Base-by-base conservation (phyloP, 2,888 invertebrate species). In the Melikaiella ostensackeni region DNA sequence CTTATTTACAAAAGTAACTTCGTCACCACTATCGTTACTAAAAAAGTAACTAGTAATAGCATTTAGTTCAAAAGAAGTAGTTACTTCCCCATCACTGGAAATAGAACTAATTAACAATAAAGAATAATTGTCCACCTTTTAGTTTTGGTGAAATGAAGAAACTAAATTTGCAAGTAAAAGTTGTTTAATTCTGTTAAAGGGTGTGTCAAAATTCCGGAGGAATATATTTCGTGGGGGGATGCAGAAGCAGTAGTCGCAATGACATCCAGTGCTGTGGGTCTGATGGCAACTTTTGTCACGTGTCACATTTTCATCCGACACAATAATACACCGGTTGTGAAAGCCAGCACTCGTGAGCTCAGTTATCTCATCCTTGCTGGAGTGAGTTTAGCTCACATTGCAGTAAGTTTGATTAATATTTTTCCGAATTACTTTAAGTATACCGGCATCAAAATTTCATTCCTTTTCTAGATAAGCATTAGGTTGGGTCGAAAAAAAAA, bases 311-410 rank as follows among this genome's bases (percentile, higher is more conserved):
- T 96, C 91, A 89, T 95, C 66, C 93, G 93, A 77, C 93, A 94
- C 91, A 95, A 96, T 91, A 92, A 95, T 90, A 97, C 96, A 0
- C 96, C 96, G 2, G 95, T 96, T 7, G 96, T 97, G 57, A 96
- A 96, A 92, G 93, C 94, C 4, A 94, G 94, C 63, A 94, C 94
- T 7, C 92, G 94, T 77, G 94, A 94, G 88, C 92, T 94, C 63
- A 95, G 95, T 87, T 96, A 96, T 89, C 93, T 96, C 82, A 95
- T 96, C 82, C 92, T 96, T 81, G 92, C 92, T 30, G 95, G 95
- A 50, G 91, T 91, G 88, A 85, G 84, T 35, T 77, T 87, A 27
- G 87, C 88, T 30, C 88, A 89, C 70, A 79, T 86, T 19, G 87
- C 88, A 66, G 89, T 88, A 80, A 84, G 85, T 82, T 66, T 62